Evolutionary conservation across 2,797 vertebrate species (phyloP).

Genomic region (Peromyscus nudipes): DNA sequence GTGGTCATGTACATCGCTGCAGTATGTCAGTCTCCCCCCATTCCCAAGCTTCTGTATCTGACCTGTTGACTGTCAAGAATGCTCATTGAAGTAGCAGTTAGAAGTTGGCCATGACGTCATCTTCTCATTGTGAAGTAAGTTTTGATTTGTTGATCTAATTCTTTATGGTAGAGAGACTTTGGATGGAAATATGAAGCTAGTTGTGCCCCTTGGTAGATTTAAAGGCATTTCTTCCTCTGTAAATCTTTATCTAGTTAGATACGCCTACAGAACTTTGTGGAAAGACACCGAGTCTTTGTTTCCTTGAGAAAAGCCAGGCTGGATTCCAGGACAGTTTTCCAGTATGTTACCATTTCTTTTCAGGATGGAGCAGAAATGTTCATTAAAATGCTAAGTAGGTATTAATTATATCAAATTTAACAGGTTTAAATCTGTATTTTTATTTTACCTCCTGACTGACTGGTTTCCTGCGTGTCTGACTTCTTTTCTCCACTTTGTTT

Average conservation of each 20-base stretch:
- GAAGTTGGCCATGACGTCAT: neutral
- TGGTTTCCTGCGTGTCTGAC: neutral
- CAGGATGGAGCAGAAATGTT: neutral
- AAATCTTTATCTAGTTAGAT: neutral
- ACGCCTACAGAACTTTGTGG: neutral
- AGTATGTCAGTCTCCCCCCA: constrained; percentile 12
- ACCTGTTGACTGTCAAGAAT: constrained; percentile 3
- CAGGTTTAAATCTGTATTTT: neutral
- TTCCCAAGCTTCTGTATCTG: constrained; percentile 35
- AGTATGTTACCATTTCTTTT: neutral
- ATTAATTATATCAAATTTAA: neutral
- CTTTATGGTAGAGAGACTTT: neutral
- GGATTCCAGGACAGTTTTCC: neutral
- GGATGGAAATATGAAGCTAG: neutral
- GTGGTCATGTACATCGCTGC: constrained; percentile 10
- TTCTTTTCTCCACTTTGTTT: neutral
- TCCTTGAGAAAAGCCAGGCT: neutral
- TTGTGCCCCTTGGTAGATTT: no score
- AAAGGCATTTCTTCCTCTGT: neutral
- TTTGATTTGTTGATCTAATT: neutral
- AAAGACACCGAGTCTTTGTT: neutral
- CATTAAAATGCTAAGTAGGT: neutral
- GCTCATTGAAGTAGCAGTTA: neutral
- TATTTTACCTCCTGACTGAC: neutral
- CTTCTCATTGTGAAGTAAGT: neutral